phyloP scores from a whole-genome alignment of 2,113 vertebrate species.

The Phalacrocorax pelagicus region DNA sequence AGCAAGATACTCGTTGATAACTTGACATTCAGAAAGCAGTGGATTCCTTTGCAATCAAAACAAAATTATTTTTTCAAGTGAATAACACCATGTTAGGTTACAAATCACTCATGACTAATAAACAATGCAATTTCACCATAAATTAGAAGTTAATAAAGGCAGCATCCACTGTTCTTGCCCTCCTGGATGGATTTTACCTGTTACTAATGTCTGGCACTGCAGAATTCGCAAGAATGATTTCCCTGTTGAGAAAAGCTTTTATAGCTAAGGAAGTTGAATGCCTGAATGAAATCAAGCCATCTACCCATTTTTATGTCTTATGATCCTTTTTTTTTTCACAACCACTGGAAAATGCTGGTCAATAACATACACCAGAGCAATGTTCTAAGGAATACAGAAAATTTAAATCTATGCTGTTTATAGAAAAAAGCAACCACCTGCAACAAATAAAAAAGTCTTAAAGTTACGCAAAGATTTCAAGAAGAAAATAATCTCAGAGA shows the following conservation, averaged over 20 bases:
- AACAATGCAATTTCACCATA: neutral
- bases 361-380: neutral
- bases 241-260: neutral
- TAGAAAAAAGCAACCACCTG: neutral
- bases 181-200: neutral
- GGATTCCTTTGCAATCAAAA: neutral
- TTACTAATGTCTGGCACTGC: neutral
- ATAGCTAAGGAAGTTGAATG: neutral
- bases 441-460: neutral
- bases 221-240: neutral
- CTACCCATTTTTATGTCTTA: neutral
- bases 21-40: neutral
- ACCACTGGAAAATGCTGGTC: neutral
- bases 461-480: neutral
- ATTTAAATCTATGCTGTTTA: neutral
- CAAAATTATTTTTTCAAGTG: neutral
- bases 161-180: neutral
- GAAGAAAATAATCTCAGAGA: neutral
- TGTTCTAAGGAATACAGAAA: neutral
- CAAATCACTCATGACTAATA: constrained; percentile 26
- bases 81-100: constrained; percentile 8
- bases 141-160: neutral
- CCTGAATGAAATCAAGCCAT: neutral
- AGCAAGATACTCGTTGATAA: neutral
- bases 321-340: neutral